phyloP scores from a whole-genome alignment of 2,888 invertebrate genomes.

The Trileptium ribeirensis region DNA sequence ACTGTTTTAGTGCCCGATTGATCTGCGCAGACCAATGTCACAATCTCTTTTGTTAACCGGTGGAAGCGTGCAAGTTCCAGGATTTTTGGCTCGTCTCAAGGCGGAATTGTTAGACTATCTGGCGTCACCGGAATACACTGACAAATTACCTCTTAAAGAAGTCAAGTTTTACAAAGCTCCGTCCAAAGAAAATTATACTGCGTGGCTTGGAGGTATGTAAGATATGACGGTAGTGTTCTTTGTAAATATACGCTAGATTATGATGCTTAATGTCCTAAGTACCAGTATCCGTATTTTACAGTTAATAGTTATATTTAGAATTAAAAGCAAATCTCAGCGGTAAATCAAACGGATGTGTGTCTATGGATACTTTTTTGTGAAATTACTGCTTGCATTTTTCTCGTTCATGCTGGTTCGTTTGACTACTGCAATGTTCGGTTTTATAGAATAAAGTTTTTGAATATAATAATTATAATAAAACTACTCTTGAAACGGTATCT shows the following conservation, averaged over 20 bases:
- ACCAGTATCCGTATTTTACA: too few species aligned
- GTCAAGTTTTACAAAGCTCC: conserved; percentile 76
- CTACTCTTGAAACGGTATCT: too few species aligned
- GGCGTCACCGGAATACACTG: conserved; percentile 57
- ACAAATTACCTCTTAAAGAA: conserved; percentile 60
- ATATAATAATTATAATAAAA: too few species aligned
- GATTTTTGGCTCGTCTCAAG: conserved; percentile 71
- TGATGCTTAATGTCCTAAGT: too few species aligned
- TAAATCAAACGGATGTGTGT: background rate
- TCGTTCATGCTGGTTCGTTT: background rate
- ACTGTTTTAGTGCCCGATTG: conserved; percentile 66
- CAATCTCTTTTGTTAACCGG: conserved; percentile 78
- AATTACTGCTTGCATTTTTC: background rate
- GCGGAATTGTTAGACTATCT: conserved; percentile 67
- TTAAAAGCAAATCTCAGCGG: background rate
- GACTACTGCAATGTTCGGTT: too few species aligned
- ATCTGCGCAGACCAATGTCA: conserved; percentile 68
- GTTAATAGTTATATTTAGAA: too few species aligned
- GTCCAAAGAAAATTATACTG: conserved; percentile 67
- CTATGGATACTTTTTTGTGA: background rate
- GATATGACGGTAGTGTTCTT: too few species aligned
- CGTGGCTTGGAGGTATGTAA: conserved; percentile 85
- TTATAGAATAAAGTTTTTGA: too few species aligned
- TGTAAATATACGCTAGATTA: too few species aligned
- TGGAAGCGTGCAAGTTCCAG: conserved; percentile 73